Conservation (phyloP, 2,888 invertebrate species). For the Catonia carolina region DNA sequence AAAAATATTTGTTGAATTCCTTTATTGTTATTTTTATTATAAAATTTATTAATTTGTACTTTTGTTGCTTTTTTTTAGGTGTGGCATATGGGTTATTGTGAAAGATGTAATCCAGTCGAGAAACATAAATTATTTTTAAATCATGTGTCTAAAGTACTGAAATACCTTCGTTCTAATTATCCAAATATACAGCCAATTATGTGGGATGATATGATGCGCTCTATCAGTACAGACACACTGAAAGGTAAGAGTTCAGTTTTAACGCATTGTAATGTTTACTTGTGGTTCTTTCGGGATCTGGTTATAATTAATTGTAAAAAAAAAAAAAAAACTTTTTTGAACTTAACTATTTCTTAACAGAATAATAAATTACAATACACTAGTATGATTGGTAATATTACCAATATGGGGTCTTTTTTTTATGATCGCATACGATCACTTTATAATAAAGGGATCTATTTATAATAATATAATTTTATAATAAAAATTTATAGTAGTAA, state of each 20-base stretch:
- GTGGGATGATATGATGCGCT: constrained; percentile 84
- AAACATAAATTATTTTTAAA: constrained; percentile 55
- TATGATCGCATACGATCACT: no score
- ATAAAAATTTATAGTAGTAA: no score
- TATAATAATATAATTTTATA: no score
- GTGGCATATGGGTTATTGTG: constrained; percentile 62
- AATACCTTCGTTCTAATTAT: constrained; percentile 53
- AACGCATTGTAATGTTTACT: neutral
- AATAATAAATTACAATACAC: constrained; percentile 7
- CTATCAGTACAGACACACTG: constrained; percentile 49
- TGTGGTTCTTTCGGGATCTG: no score
- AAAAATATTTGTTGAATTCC: neutral
- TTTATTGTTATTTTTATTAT: neutral
- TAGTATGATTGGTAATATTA: constrained; percentile 9
- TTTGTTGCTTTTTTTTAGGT: constrained; percentile 48
- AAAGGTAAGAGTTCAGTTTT: constrained; percentile 45
- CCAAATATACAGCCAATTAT: constrained; percentile 61
- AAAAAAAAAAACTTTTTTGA: constrained; percentile 21
- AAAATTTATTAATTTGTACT: neutral
- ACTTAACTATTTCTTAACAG: constrained; percentile 16
- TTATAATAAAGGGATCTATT: no score
- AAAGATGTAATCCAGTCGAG: constrained; percentile 49
- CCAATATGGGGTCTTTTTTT: no score
- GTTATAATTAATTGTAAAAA: constrained; percentile 20
- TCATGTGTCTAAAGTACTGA: constrained; percentile 57